Percentiles rank a stretch among this genome's conserved stretches.
Evolutionary conservation across 2,113 vertebrate species (phyloP).

Genomic region (Eurypyga helias): DNA sequence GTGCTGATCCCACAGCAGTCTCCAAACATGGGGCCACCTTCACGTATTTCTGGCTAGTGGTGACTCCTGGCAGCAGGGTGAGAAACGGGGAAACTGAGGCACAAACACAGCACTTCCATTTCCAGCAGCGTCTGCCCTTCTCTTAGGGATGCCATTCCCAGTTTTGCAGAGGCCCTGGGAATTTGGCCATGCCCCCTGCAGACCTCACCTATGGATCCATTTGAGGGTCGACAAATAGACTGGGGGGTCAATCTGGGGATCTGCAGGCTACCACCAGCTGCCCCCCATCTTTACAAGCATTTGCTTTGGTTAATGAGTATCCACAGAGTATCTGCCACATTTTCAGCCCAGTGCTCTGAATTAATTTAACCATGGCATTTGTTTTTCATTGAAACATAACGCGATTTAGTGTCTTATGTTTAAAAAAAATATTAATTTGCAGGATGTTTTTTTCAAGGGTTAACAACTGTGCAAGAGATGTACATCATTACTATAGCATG

Average conservation of each 20-base stretch:
- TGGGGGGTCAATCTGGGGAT: neutral
- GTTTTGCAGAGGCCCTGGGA: neutral
- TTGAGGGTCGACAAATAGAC: neutral
- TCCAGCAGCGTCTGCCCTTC: neutral
- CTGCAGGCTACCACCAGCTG: neutral
- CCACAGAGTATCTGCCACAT: neutral
- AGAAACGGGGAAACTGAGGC: neutral
- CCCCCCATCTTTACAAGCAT: neutral
- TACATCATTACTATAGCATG: constrained; percentile 37
- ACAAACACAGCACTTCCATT: neutral
- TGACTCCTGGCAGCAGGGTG: fast-evolving
- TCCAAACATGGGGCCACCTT: fast-evolving
- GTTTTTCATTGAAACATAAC: constrained; percentile 61
- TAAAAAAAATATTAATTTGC: constrained; percentile 65
- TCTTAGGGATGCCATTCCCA: neutral
- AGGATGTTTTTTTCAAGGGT: constrained; percentile 16
- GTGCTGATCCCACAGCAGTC: neutral
- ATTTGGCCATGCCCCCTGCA: fast-evolving
- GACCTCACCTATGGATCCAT: fast-evolving
- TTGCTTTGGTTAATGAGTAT: neutral
- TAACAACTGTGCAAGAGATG: constrained; percentile 47
- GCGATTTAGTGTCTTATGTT: neutral
- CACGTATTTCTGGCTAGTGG: fast-evolving
- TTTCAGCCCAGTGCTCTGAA: constrained; percentile 13
- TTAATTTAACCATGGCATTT: constrained; percentile 52